Evolutionary conservation across 2,113 vertebrate species (phyloP), one percentile per base, ranked within the genome.

Genomic region (Crotalus horridus): DNA sequence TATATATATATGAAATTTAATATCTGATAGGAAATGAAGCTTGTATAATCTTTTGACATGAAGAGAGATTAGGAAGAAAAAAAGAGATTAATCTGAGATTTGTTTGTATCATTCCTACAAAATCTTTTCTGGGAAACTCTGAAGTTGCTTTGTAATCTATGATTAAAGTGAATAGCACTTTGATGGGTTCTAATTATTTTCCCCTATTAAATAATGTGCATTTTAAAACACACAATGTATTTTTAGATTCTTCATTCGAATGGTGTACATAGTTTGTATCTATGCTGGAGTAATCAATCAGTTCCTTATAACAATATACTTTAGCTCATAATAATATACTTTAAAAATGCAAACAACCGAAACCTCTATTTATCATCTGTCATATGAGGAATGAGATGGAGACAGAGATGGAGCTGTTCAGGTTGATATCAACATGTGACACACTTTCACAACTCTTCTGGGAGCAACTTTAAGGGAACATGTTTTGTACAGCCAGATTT

Each of bases 11-110:
- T 92, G 90, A 97, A 98, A 97, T 99, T 98, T 97, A 97, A 98
- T 98, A 97, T 95, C 95, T 96, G 96, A 97, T 98, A 98, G 96
- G 95, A 97, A 96, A 98, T 97, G 96, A 97, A 97, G 97, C 96
- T 96, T 96, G 98, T 95, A 97, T 98, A 98, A 98, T 98, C 97
- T 97, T 97, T 96, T 97, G 97, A 98, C 97, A 97, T 97, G 97
- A 94, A 97, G 97, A 97, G 95, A 97, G 98, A 98, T 98, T 98
- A 98, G 96, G 94, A 97, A 97, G 96, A 97, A 97, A 97, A 97
- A 96, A 97, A 97, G 97, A 98, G 97, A 99, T 98, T 98, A 98
- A 98, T 98, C 98, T 97, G 97, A 97, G 96, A 97, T 98, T 98
- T 98, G 95, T 97, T 97, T 98, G 97, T 98, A 97, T 97, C 95